Evolutionary conservation across 2,797 vertebrate genomes (phyloP).

Genomic region (Microctenopoma lineatum): DNA sequence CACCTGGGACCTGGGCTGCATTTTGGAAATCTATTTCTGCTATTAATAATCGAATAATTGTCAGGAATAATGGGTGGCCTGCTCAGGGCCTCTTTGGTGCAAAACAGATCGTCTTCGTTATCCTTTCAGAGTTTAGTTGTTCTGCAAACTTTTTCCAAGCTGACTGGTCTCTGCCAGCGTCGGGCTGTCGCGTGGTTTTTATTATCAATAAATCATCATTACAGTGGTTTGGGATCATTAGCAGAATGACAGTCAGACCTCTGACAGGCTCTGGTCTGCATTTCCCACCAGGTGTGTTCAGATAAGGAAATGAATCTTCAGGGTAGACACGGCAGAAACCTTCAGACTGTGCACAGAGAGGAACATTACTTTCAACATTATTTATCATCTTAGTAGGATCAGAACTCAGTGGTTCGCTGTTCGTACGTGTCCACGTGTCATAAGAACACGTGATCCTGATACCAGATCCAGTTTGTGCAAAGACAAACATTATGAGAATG

Average conservation of each 20-base stretch:
- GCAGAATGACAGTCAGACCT: neutral
- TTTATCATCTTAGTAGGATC: too few relatives aligned
- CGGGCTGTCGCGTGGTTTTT: neutral
- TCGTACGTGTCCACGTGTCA: too few relatives aligned
- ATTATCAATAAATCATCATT: neutral
- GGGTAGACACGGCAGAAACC: too few relatives aligned
- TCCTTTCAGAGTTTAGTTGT: constrained; percentile 16
- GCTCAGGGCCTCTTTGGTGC: neutral
- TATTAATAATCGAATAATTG: constrained; percentile 55
- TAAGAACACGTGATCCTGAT: too few relatives aligned
- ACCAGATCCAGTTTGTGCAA: too few relatives aligned
- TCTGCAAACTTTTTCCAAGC: neutral
- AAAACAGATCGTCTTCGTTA: constrained; percentile 10
- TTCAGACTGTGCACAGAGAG: too few relatives aligned
- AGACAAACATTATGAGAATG: too few relatives aligned
- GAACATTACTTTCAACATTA: too few relatives aligned
- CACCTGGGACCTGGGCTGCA: constrained; percentile 33
- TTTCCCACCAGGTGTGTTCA: too few relatives aligned
- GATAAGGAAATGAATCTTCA: too few relatives aligned
- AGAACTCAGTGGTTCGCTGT: too few relatives aligned
- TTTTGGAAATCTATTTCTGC: constrained; percentile 35
- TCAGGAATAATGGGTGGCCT: constrained; percentile 23
- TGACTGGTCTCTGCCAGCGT: neutral
- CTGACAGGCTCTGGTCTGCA: neutral
- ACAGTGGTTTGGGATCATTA: too few relatives aligned